A percentile compares a stretch with the other conserved stretches of the same genome.
phyloP scores from a whole-genome alignment of 2,113 vertebrate genomes.

The Indicator maculatus region DNA sequence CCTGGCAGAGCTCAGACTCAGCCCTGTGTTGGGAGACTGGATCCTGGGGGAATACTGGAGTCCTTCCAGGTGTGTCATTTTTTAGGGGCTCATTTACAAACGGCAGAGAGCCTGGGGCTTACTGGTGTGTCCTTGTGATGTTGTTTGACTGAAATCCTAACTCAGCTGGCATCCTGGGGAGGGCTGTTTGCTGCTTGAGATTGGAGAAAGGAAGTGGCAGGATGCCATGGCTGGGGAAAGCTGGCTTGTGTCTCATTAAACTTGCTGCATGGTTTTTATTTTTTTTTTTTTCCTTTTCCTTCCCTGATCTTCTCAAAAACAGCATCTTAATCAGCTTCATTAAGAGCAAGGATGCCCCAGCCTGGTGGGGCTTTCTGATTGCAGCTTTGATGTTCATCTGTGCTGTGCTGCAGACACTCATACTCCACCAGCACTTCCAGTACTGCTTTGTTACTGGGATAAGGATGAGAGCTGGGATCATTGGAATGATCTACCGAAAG shows the following conservation, averaged over 20 bases:
- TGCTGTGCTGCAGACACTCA: constrained; percentile 85
- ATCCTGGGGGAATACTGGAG: neutral
- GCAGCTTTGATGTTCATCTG: constrained; percentile 91
- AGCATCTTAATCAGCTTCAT: constrained; percentile 90
- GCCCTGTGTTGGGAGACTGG: neutral
- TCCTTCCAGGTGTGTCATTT: neutral
- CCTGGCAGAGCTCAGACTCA: neutral
- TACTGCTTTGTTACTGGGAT: constrained; percentile 88
- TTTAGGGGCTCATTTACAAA: neutral
- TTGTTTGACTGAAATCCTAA: neutral
- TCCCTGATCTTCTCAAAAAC: constrained; percentile 1
- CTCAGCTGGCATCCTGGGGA: neutral
- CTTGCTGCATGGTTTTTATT: neutral
- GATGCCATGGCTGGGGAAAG: neutral
- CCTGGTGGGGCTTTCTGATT: constrained; percentile 93
- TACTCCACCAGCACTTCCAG: constrained; percentile 90
- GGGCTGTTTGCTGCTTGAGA: constrained; percentile 31
- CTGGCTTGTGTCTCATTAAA: constrained; percentile 37
- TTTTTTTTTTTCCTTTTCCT: constrained; percentile 10
- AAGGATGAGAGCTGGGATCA: constrained; percentile 87
- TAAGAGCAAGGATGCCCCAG: constrained; percentile 77
- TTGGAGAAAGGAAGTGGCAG: constrained; percentile 16
- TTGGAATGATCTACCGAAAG: constrained; percentile 93
- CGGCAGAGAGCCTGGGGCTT: neutral
- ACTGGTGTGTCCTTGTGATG: neutral